These are phyloP conservation scores for Phrynocephalus vlangalii DNA, from an alignment of 2,797 vertebrate species.

Conservation along the genomic window DNA sequence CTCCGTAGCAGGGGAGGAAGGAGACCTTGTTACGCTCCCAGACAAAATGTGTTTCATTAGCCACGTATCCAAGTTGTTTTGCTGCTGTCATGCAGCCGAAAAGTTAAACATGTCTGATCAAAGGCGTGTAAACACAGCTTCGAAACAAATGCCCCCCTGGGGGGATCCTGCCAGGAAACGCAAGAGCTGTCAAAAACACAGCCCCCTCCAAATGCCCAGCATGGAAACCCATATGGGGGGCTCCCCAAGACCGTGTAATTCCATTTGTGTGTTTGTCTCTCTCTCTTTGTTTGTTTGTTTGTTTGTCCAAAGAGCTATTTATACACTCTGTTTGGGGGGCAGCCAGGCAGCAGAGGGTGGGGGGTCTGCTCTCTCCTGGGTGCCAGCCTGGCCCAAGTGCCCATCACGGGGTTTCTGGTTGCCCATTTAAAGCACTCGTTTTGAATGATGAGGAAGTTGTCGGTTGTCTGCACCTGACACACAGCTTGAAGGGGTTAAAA, in stretches of 20 bases:
- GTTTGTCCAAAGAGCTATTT: slow-evolving; percentile 1
- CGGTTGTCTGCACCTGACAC: neutral
- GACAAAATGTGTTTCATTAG: slow-evolving; percentile 71
- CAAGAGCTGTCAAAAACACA: slow-evolving; percentile 60
- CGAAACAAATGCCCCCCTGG: slow-evolving; percentile 68
- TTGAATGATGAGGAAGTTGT: too few relatives aligned
- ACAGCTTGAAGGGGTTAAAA: too few relatives aligned
- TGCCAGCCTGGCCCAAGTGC: too few relatives aligned
- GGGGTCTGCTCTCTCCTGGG: too few relatives aligned
- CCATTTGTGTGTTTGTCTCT: neutral
- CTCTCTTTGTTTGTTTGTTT: neutral
- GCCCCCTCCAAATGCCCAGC: slow-evolving; percentile 21
- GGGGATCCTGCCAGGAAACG: slow-evolving; percentile 67
- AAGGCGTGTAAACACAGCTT: slow-evolving; percentile 75
- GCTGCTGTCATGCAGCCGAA: slow-evolving; percentile 70
- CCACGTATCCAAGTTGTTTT: slow-evolving; percentile 74
- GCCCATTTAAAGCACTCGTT: too few relatives aligned
- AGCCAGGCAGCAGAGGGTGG: neutral
- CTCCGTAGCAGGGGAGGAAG: slow-evolving; percentile 28
- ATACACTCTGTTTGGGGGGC: neutral
- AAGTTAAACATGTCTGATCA: slow-evolving; percentile 75
- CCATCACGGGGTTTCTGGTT: fast-evolving
- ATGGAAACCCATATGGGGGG: slow-evolving; percentile 53
- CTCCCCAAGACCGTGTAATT: neutral
- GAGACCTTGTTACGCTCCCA: slow-evolving; percentile 26